A percentile compares a stretch with the other conserved stretches of the same genome.
These are phyloP conservation scores for Norana najaformis DNA, from an alignment of 2,888 invertebrate genomes.

Conservation along the genomic window DNA sequence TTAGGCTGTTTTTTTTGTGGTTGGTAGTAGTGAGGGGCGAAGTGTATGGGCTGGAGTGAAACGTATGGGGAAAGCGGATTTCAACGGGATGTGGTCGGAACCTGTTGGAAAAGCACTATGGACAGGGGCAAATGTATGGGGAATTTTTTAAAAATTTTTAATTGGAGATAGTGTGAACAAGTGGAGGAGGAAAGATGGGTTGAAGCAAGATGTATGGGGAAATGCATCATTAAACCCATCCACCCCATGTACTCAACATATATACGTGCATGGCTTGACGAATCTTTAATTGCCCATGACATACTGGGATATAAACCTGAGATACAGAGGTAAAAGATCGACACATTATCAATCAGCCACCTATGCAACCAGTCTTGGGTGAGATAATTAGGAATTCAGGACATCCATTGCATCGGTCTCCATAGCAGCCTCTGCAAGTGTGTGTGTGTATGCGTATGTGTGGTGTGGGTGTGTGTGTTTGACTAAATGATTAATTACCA, in stretches of 20 bases:
- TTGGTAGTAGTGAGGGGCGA: neutral
- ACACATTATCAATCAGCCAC: neutral
- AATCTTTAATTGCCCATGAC: neutral
- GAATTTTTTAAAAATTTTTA: neutral
- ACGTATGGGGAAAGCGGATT: neutral
- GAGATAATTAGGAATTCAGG: neutral
- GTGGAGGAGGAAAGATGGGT: neutral
- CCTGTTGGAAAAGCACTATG: neutral
- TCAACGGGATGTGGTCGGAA: neutral
- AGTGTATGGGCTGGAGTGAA: neutral
- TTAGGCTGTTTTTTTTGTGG: neutral
- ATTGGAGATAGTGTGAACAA: neutral
- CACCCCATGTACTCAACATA: neutral
- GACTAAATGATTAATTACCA: too few relatives aligned
- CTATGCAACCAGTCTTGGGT: neutral
- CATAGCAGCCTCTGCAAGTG: too few relatives aligned
- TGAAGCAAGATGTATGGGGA: neutral
- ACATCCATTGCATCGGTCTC: too few relatives aligned
- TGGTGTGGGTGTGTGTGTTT: too few relatives aligned
- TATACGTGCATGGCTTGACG: neutral
- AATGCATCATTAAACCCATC: neutral
- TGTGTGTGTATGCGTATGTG: too few relatives aligned
- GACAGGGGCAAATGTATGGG: neutral
- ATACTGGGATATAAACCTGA: neutral
- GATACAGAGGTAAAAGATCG: too few relatives aligned